Evolutionary conservation across 2,113 vertebrate genomes (phyloP).

Genomic region (Blennius ocellaris): DNA sequence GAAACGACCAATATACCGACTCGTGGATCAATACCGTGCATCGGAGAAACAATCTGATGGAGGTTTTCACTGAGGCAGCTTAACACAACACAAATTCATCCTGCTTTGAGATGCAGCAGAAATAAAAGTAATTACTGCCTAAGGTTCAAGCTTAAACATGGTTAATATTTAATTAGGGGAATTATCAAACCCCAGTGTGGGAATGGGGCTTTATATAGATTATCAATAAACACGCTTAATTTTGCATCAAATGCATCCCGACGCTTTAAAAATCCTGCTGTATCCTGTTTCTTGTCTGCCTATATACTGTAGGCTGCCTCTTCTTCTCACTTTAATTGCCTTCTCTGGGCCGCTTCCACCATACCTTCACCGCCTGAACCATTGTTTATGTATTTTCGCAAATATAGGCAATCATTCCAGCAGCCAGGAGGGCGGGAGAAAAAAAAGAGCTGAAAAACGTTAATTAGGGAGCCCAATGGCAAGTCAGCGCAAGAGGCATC

Average conservation of each 20-base stretch:
- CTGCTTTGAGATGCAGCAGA: conserved; percentile 55
- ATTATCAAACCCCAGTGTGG: conserved; percentile 70
- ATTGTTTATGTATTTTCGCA: conserved; percentile 78
- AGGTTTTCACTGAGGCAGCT: conserved; percentile 20
- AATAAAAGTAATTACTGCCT: conserved; percentile 76
- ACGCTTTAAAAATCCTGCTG: conserved; percentile 62
- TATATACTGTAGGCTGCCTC: conserved; percentile 59
- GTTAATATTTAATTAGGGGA: conserved; percentile 82
- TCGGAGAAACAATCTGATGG: conserved; percentile 29
- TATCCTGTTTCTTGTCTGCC: conserved; percentile 66
- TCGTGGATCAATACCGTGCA: conserved; percentile 25
- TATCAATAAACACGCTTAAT: conserved; percentile 82
- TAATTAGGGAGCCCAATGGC: conserved; percentile 83
- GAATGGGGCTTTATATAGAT: conserved; percentile 80
- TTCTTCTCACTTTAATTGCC: conserved; percentile 68
- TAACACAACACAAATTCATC: conserved; percentile 33
- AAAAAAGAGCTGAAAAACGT: conserved; percentile 51
- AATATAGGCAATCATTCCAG: conserved; percentile 69
- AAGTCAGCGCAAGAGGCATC: conserved; percentile 62
- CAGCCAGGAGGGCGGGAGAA: neutral
- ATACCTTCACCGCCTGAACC: conserved; percentile 63
- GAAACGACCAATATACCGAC: conserved; percentile 25
- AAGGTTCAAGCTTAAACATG: conserved; percentile 67
- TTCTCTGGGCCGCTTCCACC: conserved; percentile 40
- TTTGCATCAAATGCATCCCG: conserved; percentile 69